Evolutionary conservation across 2,888 invertebrate species (phyloP), one percentile per base, ranked within the genome.

Genomic region (Drosophila atripex): DNA sequence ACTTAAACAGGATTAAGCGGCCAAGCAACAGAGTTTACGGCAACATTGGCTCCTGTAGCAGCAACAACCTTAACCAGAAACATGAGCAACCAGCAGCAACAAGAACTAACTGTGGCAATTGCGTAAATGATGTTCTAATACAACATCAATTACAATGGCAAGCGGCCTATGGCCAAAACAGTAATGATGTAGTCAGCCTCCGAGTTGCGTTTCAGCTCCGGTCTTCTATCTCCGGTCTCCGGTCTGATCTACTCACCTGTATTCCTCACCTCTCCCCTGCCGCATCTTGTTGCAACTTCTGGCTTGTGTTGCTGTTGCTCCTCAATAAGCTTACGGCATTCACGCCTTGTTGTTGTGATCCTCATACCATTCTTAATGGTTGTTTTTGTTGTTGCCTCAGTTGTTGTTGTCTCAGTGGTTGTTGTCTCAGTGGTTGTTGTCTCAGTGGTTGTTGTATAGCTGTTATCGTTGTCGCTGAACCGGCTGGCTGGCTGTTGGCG

Each of bases 111-210:
- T 82, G 73, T 65, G 66, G 80, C 84, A 86, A 86, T 87, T 85
- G 87, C 80, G 85, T 87, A 85, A 87, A 83, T 87, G 82, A 79
- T 85, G 87, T 85, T 85, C 86, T 85, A 85, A 86, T 83, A 85
- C 79, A 85, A 86, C 87, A 84, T 85, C 86, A 86, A 82, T 86
- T 84, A 83, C 86, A 83, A 80, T 78, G 72, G 80, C 83, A 83
- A 83, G 79, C 79, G 80, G 80, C 83, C 77, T 82, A 83, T 82
- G 77, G 73, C 73, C 80, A 65, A 76, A 63, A 83, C 83, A 76
- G 80, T 69, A 82, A 82, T 79, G 77, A 77, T 83, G 80, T 63
- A 77, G 69, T 77, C 76, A 73, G 79, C 75, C 76, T 76, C 73
- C 69, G 56, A 78, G 74, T 80, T 76, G 74, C 69, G 80, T 68